Evolutionary conservation across 2,113 vertebrate species (phyloP).

Genomic region (Papio anubis): DNA sequence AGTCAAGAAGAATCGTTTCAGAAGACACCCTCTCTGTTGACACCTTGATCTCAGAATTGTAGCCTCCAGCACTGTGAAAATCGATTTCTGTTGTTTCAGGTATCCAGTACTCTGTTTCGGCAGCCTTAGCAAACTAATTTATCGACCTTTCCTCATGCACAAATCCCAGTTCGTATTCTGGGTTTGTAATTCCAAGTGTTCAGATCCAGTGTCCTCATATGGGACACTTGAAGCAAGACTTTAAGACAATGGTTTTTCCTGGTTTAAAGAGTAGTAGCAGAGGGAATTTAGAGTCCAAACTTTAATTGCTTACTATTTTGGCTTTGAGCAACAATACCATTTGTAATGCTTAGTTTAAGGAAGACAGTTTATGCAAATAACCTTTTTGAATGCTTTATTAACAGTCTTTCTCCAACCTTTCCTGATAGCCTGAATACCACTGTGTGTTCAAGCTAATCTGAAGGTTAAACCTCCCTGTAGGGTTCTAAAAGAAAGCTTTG

Average conservation of each 20-base stretch:
- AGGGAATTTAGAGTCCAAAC: slow-evolving; percentile 11
- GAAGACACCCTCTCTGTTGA: neutral
- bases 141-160: neutral
- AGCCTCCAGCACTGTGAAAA: neutral
- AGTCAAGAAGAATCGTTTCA: neutral
- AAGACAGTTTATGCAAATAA: slow-evolving; percentile 18
- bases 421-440: slow-evolving; percentile 11
- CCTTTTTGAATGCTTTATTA: slow-evolving; percentile 50
- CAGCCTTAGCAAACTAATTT: neutral
- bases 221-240: neutral
- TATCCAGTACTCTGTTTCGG: neutral
- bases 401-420: slow-evolving; percentile 35
- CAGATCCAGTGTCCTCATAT: neutral
- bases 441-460: slow-evolving; percentile 49
- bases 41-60: neutral
- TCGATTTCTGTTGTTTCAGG: neutral
- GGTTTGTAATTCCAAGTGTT: neutral
- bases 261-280: neutral
- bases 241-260: neutral
- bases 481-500: slow-evolving; percentile 50
- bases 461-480: slow-evolving; percentile 54
- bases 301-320: slow-evolving; percentile 41
- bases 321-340: slow-evolving; percentile 46
- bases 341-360: slow-evolving; percentile 50
- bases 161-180: neutral